Conservation (phyloP, 1,140 invertebrate species). For the Drosophila sproati region DNA sequence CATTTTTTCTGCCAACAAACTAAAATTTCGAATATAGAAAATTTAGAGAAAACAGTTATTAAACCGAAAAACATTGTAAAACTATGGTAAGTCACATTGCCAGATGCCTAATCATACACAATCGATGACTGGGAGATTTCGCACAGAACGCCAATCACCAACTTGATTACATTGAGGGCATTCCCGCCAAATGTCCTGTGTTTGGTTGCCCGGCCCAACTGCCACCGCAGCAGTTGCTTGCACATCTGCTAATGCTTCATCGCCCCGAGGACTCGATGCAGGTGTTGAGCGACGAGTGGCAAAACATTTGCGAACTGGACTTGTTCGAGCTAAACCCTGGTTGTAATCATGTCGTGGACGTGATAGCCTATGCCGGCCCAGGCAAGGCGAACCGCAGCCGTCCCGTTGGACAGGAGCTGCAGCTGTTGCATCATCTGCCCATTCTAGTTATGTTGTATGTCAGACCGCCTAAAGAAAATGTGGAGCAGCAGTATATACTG, state of each 20-base stretch:
- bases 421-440: conserved; percentile 54
- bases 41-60: neutral
- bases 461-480: conserved; percentile 8
- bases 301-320: conserved; percentile 36
- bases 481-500: conserved; percentile 33
- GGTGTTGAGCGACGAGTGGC: conserved; percentile 41
- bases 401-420: conserved; percentile 43
- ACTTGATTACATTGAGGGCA: conserved; percentile 39
- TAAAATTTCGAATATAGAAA: neutral
- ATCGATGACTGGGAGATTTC: neutral
- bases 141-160: conserved; percentile 19
- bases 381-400: conserved; percentile 27
- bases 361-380: conserved; percentile 46
- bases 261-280: conserved; percentile 48
- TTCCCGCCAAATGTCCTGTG: conserved; percentile 42
- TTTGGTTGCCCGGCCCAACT: conserved; percentile 14
- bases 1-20: neutral
- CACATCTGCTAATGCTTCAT: conserved; percentile 54
- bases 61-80: neutral
- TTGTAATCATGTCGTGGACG: conserved; percentile 45
- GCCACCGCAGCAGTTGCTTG: conserved; percentile 42
- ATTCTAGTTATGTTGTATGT: conserved; percentile 48
- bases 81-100: conserved; percentile 22
- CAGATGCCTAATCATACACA: neutral
- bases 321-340: conserved; percentile 34